Conservation (phyloP, 2,113 vertebrate species). For the Dicentrarchus labrax region DNA sequence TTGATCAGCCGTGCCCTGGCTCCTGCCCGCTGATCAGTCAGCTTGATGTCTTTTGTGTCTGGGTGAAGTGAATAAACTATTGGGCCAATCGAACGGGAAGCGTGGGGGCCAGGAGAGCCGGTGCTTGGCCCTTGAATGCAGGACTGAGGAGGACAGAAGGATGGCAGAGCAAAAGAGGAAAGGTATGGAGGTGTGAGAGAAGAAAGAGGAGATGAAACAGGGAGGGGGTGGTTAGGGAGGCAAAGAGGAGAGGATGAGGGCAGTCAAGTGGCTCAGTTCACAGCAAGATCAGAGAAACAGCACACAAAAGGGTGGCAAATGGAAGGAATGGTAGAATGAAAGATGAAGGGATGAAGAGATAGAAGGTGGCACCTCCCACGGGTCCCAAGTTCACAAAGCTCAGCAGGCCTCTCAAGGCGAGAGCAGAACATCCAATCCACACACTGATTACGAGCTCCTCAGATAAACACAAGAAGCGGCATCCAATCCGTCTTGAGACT, state of each 20-base stretch:
- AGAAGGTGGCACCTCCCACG: slow-evolving; percentile 30
- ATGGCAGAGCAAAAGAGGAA: not conserved
- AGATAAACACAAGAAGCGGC: slow-evolving; percentile 65
- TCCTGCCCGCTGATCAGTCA: slow-evolving; percentile 73
- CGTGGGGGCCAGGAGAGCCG: slow-evolving; percentile 39
- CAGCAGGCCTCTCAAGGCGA: slow-evolving; percentile 42
- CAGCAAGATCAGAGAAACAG: slow-evolving; percentile 30
- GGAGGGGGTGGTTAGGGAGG: not conserved
- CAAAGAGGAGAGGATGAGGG: not conserved
- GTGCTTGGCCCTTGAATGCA: slow-evolving; percentile 30
- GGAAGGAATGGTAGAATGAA: slow-evolving; percentile 24
- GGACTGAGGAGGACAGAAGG: slow-evolving; percentile 13
- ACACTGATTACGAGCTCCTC: slow-evolving; percentile 59
- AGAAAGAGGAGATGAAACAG: slow-evolving; percentile 8
- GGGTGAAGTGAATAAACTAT: slow-evolving; percentile 79
- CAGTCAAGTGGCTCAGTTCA: slow-evolving; percentile 4
- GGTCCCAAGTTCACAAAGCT: slow-evolving; percentile 42
- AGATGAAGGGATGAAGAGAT: slow-evolving; percentile 32
- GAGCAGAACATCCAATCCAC: slow-evolving; percentile 47
- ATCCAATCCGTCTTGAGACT: slow-evolving; percentile 59
- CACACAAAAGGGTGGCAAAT: slow-evolving; percentile 33
- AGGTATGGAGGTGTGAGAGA: slow-evolving; percentile 6
- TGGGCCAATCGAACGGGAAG: slow-evolving; percentile 68
- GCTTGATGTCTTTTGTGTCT: slow-evolving; percentile 76
- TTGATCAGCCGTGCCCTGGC: slow-evolving; percentile 70